Evolutionary conservation across 2,113 vertebrate genomes (phyloP), one percentile per base, ranked within the genome.

Genomic region (Bubalus kerabau): DNA sequence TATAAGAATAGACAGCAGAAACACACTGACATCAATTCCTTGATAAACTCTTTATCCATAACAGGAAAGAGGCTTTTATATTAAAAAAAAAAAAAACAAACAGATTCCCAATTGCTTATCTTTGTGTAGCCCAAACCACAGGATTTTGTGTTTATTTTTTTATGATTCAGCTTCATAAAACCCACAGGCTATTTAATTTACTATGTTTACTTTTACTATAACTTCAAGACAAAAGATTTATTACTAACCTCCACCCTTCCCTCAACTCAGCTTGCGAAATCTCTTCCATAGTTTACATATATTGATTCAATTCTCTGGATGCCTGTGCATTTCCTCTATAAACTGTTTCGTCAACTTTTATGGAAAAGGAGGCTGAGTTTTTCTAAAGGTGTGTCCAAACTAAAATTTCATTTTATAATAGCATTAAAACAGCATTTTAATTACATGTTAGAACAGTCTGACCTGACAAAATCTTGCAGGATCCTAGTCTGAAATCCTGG

Each of bases 131-230:
- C 28, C n/a, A 81, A 90, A n/a, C 19, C 82, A 57, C 16, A 78
- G n/a, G 60, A 87, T 40, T 97, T 50, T 85, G 23, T 90, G 48
- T 93, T 93, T 97, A 16, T 19, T 91, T 92, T 93, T 81, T 96
- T 90, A 82, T 89, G 88, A 94, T 24, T 97, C 92, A 82, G 30
- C 5, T 30, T 52, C 30, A 78, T 80, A 59, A 80, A 60, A 59
- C 19, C 14, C 92, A 7, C 13, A 15, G 24, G 12, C 15, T 85
- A 32, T 80, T 94, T 71, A 57, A 86, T 85, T 87, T 86, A 60
- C 46, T 90, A 16, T 80, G 30, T 88, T 95, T 82, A 74, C 23
- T 92, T 95, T 90, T 87, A 30, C 24, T 92, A 1, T 57, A 71
- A 54, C 43, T 92, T 74, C 36, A 81, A 96, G 80, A 92, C 80